Conservation (phyloP, 2,113 vertebrate species). For the Strigops habroptila region DNA sequence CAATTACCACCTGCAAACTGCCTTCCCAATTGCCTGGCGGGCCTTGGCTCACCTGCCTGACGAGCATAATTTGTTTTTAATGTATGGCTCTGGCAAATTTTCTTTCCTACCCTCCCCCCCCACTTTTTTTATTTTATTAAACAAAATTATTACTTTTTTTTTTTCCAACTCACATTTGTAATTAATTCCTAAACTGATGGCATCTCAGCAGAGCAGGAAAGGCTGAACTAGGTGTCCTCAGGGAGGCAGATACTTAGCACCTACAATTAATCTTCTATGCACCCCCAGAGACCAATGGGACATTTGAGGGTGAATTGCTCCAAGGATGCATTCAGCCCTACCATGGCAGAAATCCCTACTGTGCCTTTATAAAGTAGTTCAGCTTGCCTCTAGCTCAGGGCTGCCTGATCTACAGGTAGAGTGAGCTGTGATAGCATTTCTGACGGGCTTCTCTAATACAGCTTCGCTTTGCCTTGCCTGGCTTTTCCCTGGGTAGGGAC, state of each 20-base stretch:
- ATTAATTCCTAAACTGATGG: slow-evolving; percentile 23
- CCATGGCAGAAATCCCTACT: accelerated
- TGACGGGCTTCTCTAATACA: not conserved
- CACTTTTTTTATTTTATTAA: not conserved
- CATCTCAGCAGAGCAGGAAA: not conserved
- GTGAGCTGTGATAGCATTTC: not conserved
- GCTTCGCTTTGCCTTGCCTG: not conserved
- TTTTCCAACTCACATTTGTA: not conserved
- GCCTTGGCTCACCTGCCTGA: slow-evolving; percentile 39
- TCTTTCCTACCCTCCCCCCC: accelerated
- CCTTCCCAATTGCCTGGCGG: slow-evolving; percentile 8
- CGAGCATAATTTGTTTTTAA: slow-evolving; percentile 54
- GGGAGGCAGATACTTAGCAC: not conserved
- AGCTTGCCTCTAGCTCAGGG: not conserved
- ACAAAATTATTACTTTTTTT: not conserved
- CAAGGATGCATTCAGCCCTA: not conserved
- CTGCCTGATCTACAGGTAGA: not conserved
- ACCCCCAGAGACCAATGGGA: not conserved
- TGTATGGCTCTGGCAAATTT: slow-evolving; percentile 11
- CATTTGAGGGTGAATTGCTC: not conserved
- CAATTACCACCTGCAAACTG: slow-evolving; percentile 10
- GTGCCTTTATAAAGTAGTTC: not conserved
- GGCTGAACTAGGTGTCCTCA: not conserved
- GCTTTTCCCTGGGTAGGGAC: not conserved
- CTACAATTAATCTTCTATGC: not conserved